Base-by-base conservation (phyloP, 2,113 vertebrate genomes). In the Pithys albifrons region DNA sequence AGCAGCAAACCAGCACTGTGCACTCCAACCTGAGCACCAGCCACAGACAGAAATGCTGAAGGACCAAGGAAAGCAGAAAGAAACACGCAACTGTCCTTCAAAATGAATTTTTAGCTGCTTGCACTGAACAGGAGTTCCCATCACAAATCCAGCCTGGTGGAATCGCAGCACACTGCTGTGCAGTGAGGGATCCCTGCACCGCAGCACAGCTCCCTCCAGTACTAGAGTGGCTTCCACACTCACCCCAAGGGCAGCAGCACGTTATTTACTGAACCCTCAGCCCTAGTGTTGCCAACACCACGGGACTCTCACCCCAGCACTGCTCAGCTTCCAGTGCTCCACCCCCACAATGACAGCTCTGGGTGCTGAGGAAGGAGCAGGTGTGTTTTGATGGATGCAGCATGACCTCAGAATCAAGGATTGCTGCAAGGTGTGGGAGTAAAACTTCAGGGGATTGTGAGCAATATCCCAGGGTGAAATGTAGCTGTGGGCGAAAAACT, bases 311-410 rank as follows among this genome's bases (percentile, higher is more conserved):
- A 15, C 15, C 22, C 4, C 4, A 27, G 28, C 10, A 28, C 33
- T 20, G n/a, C 85, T 64, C 76, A 22, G 35, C 54, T n/a, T 19
- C 9, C 39, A 13, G 9, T 6, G 14, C 33, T 35, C 13, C 10
- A 0, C 31, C 43, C 52, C 54, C 39, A 24, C 31, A 43, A 41
- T 0, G 3, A 35, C 9, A 22, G 54, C 41, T 57, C 9, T 4
- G 4, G 37, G n/a, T 31, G 78, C 41, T 37, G 13, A 0, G 14
- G 61, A 15, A 51, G 61, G 73, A 49, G 12, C 0, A 3, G 15
- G 6, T 1, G 12, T 0, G 2, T 43, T 24, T 12, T 2, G 1
- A 9, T 19, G 45, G 31, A 37, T 35, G 19, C 37, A 69, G 69
- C 6, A 5, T 4, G 77, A 25, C 46, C 14, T 54, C 6, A 85